Evolutionary conservation across 2,797 vertebrate genomes (phyloP), one percentile per base, ranked within the genome.

Genomic region (Apogon talboti): DNA sequence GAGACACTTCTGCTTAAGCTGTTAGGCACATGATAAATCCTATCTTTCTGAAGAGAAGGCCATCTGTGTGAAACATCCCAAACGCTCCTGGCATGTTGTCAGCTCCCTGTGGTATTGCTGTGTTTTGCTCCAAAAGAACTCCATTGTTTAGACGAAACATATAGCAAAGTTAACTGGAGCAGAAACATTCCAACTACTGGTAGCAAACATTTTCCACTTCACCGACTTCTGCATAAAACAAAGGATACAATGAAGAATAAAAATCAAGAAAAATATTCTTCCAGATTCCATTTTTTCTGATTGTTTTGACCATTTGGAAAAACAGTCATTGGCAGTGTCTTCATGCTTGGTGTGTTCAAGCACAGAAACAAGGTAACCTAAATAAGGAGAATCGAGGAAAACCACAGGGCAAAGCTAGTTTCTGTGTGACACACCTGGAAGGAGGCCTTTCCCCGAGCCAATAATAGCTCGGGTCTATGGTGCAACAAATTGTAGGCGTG

Each of bases 91-190:
- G 87, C 78, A 91, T 87, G 84, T 72, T 53, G 68, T 85, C 8
- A 7, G 54, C 72, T 83, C 65, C 66, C 81, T 46, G 73, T 51
- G 16, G 74, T 45, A 85, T 56, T 58, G 66, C 59, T 51, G 71
- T 38, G 71, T 69, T 84, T 87, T 62, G 40, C 66, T 86, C 76
- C 76, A 56, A 85, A 80, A 84, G 66, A 72, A 62, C 77, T 73
- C 84, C 76, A 90, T 92, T 92, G 88, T 92, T 84, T 65, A 76
- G 57, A 76, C 73, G 46, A 79, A 79, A 88, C 74, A 87, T 90
- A 92, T 74, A 91, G 84, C 73, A 62, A 70, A 48, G 80, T 78
- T 90, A 92, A 94, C 83, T 94, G 89, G 92, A 92, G 93, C 93
- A 92, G 92, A 94, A 94, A 93, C 79, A 91, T 91, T 89, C 88